These are phyloP conservation scores for Amphibalanus amphitrite DNA, from an alignment of 1,140 invertebrate species.

Conservation along the genomic window DNA sequence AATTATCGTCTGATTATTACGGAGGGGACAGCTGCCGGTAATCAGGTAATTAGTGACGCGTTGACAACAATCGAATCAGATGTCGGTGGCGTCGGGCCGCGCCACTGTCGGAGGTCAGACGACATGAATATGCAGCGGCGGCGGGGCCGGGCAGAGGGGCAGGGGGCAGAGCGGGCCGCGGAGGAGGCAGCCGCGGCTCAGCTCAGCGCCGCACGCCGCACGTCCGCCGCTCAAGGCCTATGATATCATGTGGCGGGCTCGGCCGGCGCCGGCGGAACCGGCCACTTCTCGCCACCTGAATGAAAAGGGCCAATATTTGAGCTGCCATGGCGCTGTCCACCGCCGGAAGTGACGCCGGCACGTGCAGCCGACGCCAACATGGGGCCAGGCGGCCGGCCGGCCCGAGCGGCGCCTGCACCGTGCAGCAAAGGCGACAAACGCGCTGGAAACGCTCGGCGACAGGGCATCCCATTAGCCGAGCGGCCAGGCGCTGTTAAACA, in stretches of 20 bases:
- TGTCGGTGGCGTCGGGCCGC: background rate
- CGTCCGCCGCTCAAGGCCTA: background rate
- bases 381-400: too few species aligned
- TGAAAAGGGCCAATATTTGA: background rate
- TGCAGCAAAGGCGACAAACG: background rate
- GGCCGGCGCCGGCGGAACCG: too few species aligned
- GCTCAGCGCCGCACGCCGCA: background rate
- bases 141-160: too few species aligned
- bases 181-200: too few species aligned
- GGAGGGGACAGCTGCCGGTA: background rate
- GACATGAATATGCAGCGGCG: background rate
- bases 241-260: background rate
- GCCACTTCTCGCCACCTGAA: background rate
- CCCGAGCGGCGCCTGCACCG: too few species aligned
- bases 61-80: constrained; percentile 1
- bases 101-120: background rate
- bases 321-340: background rate
- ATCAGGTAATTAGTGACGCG: background rate
- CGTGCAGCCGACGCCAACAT: background rate
- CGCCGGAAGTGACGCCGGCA: background rate
- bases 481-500: background rate
- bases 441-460: background rate
- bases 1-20: background rate
- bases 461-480: background rate
- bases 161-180: too few species aligned